Conservation (phyloP, 2,113 vertebrate species). For the Mustela lutreola region DNA sequence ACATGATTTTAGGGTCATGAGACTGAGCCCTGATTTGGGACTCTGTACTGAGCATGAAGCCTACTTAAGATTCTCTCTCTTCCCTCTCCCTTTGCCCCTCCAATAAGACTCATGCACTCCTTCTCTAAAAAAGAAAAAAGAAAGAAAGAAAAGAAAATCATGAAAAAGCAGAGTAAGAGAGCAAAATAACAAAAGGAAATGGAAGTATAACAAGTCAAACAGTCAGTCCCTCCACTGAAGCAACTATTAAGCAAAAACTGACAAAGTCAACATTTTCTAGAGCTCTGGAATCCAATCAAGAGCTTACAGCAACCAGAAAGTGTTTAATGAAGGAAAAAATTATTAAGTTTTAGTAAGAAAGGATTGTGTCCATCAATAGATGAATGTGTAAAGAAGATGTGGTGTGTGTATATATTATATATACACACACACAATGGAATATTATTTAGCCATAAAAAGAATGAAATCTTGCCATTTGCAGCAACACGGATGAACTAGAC, state of each 20-base stretch:
- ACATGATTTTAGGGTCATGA: no score
- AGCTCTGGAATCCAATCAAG: not conserved
- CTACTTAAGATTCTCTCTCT: no score
- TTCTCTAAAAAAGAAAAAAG: no score
- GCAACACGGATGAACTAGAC: not conserved
- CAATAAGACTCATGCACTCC: no score
- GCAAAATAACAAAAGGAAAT: not conserved
- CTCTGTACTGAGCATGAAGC: no score
- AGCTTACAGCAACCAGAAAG: not conserved
- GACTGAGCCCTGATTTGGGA: no score
- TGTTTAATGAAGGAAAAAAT: not conserved
- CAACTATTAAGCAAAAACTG: not conserved
- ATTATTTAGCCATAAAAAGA: not conserved
- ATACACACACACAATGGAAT: not conserved
- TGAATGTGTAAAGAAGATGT: not conserved
- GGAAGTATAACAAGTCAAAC: not conserved
- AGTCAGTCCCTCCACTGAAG: not conserved
- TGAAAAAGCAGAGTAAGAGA: not conserved
- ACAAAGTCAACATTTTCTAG: not conserved
- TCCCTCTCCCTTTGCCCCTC: no score
- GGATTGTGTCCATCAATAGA: not conserved
- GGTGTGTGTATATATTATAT: not conserved
- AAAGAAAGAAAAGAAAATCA: not conserved
- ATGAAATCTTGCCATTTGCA: not conserved
- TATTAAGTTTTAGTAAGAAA: not conserved